Evolutionary conservation across 2,797 vertebrate genomes (phyloP), one percentile per base, ranked within the genome.

Genomic region (Pogonophryne albipinna): DNA sequence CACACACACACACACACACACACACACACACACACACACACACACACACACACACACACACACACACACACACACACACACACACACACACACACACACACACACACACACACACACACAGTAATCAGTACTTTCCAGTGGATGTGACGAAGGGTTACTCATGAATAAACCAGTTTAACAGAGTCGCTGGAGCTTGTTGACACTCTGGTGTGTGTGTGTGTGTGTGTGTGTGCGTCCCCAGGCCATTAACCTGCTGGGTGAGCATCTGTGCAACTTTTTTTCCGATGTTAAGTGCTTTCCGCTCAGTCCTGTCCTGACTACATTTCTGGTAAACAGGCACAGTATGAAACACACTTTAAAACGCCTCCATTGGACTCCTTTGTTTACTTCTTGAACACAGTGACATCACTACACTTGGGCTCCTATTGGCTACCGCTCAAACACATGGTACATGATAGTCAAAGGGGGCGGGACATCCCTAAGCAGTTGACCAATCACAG

Each of bases 111-210:
- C 52, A 27, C 23, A 46, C 10, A 31, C 0, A 4, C 1, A 49
- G 31, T 72, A 65, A 85, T 83, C 84, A 74, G 85, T 73, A 69
- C 73, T 77, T 79, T 83, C 65, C 66, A 79, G 67, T 75, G 76
- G 60, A 65, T 81, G 61, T 80, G 74, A 83, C 62, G 27, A 4
- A 16, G 56, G 2, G 13, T 81, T 62, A 51, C 16, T 45, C 71
- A 61, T 79, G 71, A 81, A 80, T 81, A 85, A 86, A 84, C 56
- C 78, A 76, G 74, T 82, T 85, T 52, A 76, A 73, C 76, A 45
- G 70, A 78, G 77, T 56, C 38, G 45, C 53, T 73, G 63, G 41
- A 56, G 69, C 63, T 38, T 84, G 71, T 73, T 74, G 65, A 82
- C 76, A 81, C 71, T 50, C 17, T 38, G 60, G 20, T 61, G 59